Conservation (phyloP, 2,797 vertebrate genomes). For the Bradypodion pumilum region DNA sequence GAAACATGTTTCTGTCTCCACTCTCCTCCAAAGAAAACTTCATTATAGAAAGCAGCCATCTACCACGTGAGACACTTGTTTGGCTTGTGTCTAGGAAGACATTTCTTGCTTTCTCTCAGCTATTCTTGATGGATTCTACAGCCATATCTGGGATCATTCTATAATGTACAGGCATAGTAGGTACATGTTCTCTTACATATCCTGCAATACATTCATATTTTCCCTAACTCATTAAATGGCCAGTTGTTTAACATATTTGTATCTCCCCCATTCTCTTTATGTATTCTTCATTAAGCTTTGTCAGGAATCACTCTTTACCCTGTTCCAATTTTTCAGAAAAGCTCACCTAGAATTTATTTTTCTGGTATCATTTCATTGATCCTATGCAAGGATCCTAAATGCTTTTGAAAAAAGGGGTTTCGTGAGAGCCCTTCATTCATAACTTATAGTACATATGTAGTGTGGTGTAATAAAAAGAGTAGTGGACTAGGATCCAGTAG, state of each 20-base stretch:
- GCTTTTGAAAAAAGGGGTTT: background rate
- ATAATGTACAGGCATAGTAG: background rate
- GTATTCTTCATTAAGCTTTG: fast-evolving
- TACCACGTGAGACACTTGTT: background rate
- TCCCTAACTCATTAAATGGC: conserved; percentile 3
- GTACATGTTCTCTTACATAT: fast-evolving
- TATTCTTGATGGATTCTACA: background rate
- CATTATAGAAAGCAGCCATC: background rate
- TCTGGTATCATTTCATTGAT: background rate
- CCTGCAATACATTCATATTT: background rate
- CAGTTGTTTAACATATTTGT: background rate
- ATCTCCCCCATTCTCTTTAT: background rate
- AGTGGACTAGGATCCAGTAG: too few relatives aligned
- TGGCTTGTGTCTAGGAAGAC: background rate
- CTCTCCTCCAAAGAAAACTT: background rate
- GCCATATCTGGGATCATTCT: background rate
- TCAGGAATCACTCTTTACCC: conserved; percentile 8
- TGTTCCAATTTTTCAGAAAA: background rate
- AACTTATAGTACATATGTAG: too few relatives aligned
- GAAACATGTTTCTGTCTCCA: background rate
- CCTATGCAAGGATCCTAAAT: background rate
- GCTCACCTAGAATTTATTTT: conserved; percentile 5
- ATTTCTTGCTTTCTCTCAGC: background rate
- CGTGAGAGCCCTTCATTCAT: background rate
- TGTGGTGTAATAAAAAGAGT: too few relatives aligned